Evolutionary conservation across 2,113 vertebrate species (phyloP), one percentile per base, ranked within the genome.

Genomic region (Chascanopsetta lugubris): DNA sequence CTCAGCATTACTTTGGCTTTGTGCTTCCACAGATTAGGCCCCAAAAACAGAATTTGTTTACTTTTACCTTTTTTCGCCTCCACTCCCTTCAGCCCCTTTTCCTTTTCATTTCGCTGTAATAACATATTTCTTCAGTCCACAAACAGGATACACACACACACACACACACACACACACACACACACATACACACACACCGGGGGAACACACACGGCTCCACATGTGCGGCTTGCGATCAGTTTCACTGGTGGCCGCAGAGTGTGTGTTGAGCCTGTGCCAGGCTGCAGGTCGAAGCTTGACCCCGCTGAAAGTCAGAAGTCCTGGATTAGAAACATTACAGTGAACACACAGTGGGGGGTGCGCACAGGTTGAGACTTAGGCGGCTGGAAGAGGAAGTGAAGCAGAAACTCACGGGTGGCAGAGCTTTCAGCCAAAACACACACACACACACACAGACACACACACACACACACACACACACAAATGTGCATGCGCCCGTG

Each of bases 381-480:
- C 55, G 38, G 45, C 54, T 27, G 71, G 61, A 72, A 76, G 61
- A 69, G 50, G 83, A 76, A 67, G 68, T 26, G 38, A 56, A 66
- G 61, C 56, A 58, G 72, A 82, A 80, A 80, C 59, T 87, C 75
- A 84, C 15, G 78, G 88, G 85, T 90, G 88, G 89, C 69, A 63
- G 32, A 79, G 38, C 29, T 49, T 59, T 72, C 48, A 64, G 79
- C 61, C 76, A 77, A 83, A 69, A 75, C 55, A 83, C 61, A 68
- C 58, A 50, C 34, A 61, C 45, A 58, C 20, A n/a, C n/a, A n/a
- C n/a, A n/a, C n/a, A n/a, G 30, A 55, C 25, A 30, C 38, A 56
- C 38, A 6, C 27, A 32, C 60, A 75, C 49, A 77, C 68, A 79
- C 38, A 30, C 32, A 2, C 72, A 34, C 76, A 59, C 75, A 72